phyloP scores from a whole-genome alignment of 1,140 invertebrate species.

The Rhopalosiphum padi region DNA sequence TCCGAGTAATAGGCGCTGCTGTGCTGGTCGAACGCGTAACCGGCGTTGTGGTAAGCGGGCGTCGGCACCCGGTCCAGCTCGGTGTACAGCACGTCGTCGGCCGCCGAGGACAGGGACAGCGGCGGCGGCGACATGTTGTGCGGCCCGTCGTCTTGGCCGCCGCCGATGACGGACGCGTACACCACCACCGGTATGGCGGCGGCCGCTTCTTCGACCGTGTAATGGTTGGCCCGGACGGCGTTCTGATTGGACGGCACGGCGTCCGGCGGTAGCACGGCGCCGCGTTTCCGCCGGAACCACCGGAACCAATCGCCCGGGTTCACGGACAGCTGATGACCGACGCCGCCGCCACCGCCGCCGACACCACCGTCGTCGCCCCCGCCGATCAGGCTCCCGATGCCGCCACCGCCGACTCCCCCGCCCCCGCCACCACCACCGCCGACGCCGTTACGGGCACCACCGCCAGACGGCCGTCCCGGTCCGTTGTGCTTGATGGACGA shows the following conservation, averaged over 20 bases:
- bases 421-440: background rate
- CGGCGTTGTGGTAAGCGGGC: slow-evolving; percentile 52
- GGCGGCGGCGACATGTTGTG: background rate
- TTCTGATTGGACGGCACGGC: slow-evolving; percentile 53
- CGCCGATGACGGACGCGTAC: slow-evolving; percentile 50
- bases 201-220: slow-evolving; percentile 50
- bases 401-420: background rate
- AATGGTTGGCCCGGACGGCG: slow-evolving; percentile 51
- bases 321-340: slow-evolving; percentile 41
- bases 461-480: slow-evolving; percentile 40
- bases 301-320: slow-evolving; percentile 55
- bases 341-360: background rate
- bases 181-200: slow-evolving; percentile 54
- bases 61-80: slow-evolving; percentile 54
- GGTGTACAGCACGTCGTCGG: slow-evolving; percentile 53
- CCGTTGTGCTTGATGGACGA: slow-evolving; percentile 26
- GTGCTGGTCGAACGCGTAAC: slow-evolving; percentile 55
- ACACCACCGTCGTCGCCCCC: background rate
- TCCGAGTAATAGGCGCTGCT: slow-evolving; percentile 55
- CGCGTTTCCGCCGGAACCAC: slow-evolving; percentile 56
- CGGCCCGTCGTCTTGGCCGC: slow-evolving; percentile 18
- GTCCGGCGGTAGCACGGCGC: slow-evolving; percentile 45
- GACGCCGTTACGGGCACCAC: background rate
- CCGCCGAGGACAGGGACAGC: background rate
- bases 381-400: background rate